Percentiles rank a stretch among this genome's conserved stretches.
These are phyloP conservation scores for Bubalus kerabau DNA, from an alignment of 2,113 vertebrate genomes.

Conservation along the genomic window DNA sequence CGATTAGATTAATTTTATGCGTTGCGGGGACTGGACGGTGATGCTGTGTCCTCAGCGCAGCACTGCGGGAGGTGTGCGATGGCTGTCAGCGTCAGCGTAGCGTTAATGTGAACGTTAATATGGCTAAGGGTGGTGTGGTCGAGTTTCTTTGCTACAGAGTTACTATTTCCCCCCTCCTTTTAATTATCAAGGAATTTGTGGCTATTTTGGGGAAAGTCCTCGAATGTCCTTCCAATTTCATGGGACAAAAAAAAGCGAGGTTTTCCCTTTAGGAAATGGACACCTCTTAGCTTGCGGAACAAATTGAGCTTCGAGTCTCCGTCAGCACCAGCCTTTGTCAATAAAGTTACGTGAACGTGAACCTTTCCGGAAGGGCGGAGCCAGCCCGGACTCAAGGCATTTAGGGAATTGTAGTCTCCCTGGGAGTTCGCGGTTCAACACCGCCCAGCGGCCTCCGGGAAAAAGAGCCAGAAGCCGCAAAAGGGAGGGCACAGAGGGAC, in stretches of 20 bases:
- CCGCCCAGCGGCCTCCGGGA: not conserved
- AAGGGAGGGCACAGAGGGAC: not conserved
- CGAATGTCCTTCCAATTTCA: not conserved
- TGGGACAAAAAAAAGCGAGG: not conserved
- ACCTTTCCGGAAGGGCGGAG: not conserved
- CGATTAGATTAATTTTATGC: not conserved
- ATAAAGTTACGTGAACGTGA: not conserved
- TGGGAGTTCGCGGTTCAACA: accelerated
- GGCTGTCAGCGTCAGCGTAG: not conserved
- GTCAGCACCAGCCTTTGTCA: not conserved
- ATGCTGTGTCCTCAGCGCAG: not conserved
- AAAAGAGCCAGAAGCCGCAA: slow-evolving; percentile 8
- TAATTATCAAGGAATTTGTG: not conserved
- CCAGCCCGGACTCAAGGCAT: accelerated
- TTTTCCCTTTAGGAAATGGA: not conserved
- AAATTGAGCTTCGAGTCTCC: accelerated
- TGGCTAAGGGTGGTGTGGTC: not conserved
- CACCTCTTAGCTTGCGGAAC: not conserved
- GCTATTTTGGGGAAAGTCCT: not conserved
- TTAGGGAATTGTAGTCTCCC: not conserved
- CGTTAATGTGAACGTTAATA: not conserved
- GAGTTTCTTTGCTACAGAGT: not conserved
- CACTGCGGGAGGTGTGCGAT: not conserved
- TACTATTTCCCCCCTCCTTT: not conserved
- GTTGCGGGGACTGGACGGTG: not conserved